Conservation (phyloP, 2,888 invertebrate genomes). For the Ennomos erosarius region DNA sequence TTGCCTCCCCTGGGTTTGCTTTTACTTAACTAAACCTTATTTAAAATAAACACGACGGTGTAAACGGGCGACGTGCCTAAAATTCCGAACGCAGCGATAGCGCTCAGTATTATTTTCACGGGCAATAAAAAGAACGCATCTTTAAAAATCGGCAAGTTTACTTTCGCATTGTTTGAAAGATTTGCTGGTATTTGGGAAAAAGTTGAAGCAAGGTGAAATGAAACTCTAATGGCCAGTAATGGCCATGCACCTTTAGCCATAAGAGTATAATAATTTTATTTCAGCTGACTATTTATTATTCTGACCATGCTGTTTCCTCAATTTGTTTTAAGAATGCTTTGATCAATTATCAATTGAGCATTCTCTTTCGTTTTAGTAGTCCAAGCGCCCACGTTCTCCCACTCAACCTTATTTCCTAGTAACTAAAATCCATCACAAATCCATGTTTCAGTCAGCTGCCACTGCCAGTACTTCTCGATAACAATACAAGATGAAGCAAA, state of each 20-base stretch:
- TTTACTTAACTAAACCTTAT: conserved; percentile 81
- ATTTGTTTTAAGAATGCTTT: no score
- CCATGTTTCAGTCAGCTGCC: conserved; percentile 36
- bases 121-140: conserved; percentile 63
- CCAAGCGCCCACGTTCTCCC: conserved; percentile 32
- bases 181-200: conserved; percentile 11
- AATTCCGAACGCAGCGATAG: conserved; percentile 68
- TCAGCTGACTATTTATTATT: no score
- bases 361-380: conserved; percentile 17
- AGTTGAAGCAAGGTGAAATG: conserved; percentile 14
- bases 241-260: no score
- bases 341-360: not conserved
- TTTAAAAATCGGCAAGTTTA: conserved; percentile 36
- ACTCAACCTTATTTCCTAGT: conserved; percentile 39
- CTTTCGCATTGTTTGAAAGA: conserved; percentile 31
- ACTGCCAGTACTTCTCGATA: conserved; percentile 29
- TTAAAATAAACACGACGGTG: conserved; percentile 81
- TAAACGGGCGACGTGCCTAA: conserved; percentile 76
- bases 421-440: conserved; percentile 38
- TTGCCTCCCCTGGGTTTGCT: conserved; percentile 69
- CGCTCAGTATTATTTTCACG: conserved; percentile 67
- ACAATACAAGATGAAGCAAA: conserved; percentile 21
- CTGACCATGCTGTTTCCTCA: no score
- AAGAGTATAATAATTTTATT: not conserved
- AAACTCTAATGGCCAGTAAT: no score